Percentiles rank a stretch among this genome's conserved stretches.
These are phyloP conservation scores for Meteorus sp. DNA, from an alignment of 1,140 invertebrate species.

Conservation along the genomic window DNA sequence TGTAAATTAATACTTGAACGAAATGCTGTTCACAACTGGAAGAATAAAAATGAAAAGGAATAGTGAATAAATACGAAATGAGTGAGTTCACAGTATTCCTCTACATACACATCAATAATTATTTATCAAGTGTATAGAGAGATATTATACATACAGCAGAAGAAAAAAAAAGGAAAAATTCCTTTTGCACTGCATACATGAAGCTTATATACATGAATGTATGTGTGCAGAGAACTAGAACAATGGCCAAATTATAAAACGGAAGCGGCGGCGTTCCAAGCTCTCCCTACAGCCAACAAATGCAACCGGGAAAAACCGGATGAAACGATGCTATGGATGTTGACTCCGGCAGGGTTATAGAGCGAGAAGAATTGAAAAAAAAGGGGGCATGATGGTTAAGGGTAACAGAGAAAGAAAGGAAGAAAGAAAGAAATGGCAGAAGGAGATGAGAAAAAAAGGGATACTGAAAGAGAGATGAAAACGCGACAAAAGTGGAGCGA, in stretches of 20 bases:
- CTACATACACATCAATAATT: no score
- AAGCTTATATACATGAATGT: not conserved
- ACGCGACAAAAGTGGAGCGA: constrained; percentile 2
- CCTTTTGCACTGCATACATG: no score
- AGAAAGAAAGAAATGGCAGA: not conserved
- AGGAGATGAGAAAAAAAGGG: not conserved
- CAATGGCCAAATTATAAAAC: constrained; percentile 36
- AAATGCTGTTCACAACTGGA: no score
- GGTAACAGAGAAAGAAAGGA: constrained; percentile 1
- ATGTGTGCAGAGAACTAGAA: constrained; percentile 18
- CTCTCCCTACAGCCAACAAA: not conserved
- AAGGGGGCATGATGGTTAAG: constrained; percentile 1
- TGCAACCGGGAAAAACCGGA: not conserved
- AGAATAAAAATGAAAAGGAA: no score
- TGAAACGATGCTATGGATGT: not conserved
- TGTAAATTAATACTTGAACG: no score
- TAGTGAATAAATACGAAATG: no score
- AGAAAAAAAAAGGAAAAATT: not conserved
- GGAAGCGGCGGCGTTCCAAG: constrained; percentile 12
- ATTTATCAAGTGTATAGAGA: no score
- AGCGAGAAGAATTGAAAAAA: constrained; percentile 26
- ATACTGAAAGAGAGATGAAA: no score
- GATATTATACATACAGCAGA: not conserved
- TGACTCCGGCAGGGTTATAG: constrained; percentile 15
- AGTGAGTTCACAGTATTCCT: no score